phyloP scores from a whole-genome alignment of 1,140 invertebrate species.

The Leguminivora glycinivorella region DNA sequence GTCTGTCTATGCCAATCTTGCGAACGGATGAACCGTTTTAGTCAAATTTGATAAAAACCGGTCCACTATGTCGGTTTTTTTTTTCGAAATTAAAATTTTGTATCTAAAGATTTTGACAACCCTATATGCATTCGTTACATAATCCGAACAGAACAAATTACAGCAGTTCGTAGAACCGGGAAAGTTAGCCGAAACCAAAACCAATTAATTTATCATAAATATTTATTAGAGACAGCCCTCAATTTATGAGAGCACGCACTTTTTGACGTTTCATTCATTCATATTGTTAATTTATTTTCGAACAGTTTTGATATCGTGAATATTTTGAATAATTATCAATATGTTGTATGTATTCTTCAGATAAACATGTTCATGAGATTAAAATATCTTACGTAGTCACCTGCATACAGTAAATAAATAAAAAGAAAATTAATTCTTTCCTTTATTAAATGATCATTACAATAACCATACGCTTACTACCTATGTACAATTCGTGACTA shows the following conservation, averaged over 20 bases:
- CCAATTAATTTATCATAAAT: constrained; percentile 54
- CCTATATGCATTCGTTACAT: constrained; percentile 34
- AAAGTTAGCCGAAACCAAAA: constrained; percentile 53
- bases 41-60: too few relatives aligned
- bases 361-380: neutral
- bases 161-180: constrained; percentile 61
- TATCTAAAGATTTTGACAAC: constrained; percentile 39
- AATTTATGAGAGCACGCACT: constrained; percentile 44
- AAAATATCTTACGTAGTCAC: neutral
- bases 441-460: too few relatives aligned
- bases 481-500: too few relatives aligned
- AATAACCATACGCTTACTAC: too few relatives aligned
- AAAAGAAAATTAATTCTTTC: too few relatives aligned
- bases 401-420: too few relatives aligned
- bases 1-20: too few relatives aligned
- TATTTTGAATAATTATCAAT: neutral
- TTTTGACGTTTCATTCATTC: neutral
- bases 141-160: constrained; percentile 54
- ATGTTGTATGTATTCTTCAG: neutral
- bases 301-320: neutral
- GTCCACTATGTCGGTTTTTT: too few relatives aligned
- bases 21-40: too few relatives aligned
- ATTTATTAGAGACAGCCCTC: constrained; percentile 49
- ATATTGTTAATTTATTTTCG: neutral
- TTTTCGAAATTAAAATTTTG: too few relatives aligned